A percentile compares a stretch with the other conserved stretches of the same genome.
Conservation (phyloP, 2,888 invertebrate species). For the Stenolophus ochropezus region DNA sequence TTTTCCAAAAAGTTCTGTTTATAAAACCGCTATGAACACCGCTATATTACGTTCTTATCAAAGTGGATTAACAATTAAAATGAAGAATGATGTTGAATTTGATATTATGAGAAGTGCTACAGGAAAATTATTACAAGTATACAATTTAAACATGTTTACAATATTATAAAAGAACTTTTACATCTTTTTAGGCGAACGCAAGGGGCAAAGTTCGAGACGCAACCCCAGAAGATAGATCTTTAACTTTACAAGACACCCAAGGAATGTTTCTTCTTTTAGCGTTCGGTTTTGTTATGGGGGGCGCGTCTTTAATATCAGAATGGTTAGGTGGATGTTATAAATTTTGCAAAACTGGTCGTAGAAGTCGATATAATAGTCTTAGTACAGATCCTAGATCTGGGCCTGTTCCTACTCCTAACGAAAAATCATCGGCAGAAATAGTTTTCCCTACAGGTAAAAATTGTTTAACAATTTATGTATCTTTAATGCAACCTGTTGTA, state of each 20-base stretch:
- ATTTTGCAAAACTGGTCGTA: slow-evolving; percentile 73
- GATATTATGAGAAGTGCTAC: slow-evolving; percentile 79
- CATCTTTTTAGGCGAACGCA: slow-evolving; percentile 71
- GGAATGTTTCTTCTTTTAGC: slow-evolving; percentile 87
- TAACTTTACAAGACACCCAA: slow-evolving; percentile 87
- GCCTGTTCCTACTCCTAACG: slow-evolving; percentile 67
- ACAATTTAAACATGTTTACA: neutral
- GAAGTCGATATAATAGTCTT: slow-evolving; percentile 61
- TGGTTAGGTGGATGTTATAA: slow-evolving; percentile 82
- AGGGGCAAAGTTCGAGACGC: slow-evolving; percentile 72
- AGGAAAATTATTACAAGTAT: slow-evolving; percentile 80
- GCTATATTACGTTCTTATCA: slow-evolving; percentile 80
- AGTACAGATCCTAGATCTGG: slow-evolving; percentile 67
- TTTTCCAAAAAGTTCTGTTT: slow-evolving; percentile 80
- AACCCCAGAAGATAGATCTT: slow-evolving; percentile 80
- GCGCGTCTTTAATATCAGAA: slow-evolving; percentile 80
- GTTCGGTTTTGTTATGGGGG: slow-evolving; percentile 81
- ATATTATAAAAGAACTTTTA: neutral
- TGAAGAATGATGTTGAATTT: slow-evolving; percentile 83
- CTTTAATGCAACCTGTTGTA: too few relatives aligned
- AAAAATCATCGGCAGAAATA: slow-evolving; percentile 61
- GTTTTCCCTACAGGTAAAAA: slow-evolving; percentile 1
- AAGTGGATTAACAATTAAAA: slow-evolving; percentile 81
- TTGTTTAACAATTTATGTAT: too few relatives aligned
- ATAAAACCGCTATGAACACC: slow-evolving; percentile 77